phyloP scores from a whole-genome alignment of 2,113 vertebrate species.

The Bubalus kerabau region DNA sequence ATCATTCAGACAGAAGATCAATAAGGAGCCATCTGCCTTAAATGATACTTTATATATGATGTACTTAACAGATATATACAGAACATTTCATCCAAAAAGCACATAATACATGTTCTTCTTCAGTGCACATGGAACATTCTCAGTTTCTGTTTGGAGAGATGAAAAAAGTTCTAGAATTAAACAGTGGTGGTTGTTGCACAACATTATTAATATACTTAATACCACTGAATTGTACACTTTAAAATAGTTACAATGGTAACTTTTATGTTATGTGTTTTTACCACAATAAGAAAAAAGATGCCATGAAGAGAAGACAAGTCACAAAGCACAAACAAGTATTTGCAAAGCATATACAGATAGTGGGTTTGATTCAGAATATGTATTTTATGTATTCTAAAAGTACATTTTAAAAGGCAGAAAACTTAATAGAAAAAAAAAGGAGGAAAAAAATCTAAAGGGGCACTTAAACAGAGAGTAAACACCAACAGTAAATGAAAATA shows the following conservation, averaged over 20 bases:
- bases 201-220: neutral
- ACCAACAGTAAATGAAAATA: neutral
- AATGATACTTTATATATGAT: neutral
- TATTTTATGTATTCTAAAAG: neutral
- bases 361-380: neutral
- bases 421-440: neutral
- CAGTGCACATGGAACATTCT: neutral
- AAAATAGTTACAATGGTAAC: neutral
- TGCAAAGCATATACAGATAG: neutral
- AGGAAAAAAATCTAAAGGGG: neutral
- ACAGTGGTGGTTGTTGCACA: neutral
- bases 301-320: neutral
- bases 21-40: neutral
- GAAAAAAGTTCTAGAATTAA: neutral
- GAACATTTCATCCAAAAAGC: neutral
- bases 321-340: conserved; percentile 19
- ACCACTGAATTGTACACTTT: neutral
- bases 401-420: neutral
- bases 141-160: neutral
- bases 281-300: neutral
- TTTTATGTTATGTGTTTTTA: neutral
- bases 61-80: neutral
- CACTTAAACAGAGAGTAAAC: neutral
- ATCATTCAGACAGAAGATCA: neutral
- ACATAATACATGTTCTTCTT: neutral